phyloP scores from a whole-genome alignment of 2,113 vertebrate species.

The Syrmaticus mikado region DNA sequence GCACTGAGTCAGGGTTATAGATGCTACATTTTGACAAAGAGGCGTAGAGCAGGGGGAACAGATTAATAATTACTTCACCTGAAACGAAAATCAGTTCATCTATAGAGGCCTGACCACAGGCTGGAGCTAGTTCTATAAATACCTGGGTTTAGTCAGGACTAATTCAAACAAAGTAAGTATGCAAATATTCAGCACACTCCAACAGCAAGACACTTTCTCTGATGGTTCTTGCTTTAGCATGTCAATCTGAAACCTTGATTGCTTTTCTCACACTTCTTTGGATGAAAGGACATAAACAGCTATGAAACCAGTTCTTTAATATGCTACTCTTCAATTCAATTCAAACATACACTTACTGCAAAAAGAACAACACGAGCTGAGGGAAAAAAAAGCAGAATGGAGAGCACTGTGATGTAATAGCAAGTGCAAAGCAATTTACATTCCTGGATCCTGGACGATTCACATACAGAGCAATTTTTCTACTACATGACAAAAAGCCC shows the following conservation, averaged over 20 bases:
- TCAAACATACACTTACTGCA: slow-evolving; percentile 63
- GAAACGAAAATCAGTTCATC: slow-evolving; percentile 40
- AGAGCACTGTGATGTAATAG: slow-evolving; percentile 30
- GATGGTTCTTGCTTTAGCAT: slow-evolving; percentile 55
- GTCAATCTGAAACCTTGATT: slow-evolving; percentile 60
- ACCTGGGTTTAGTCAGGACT: slow-evolving; percentile 43
- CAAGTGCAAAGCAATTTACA: slow-evolving; percentile 59
- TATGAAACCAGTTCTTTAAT: slow-evolving; percentile 65
- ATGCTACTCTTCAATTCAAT: slow-evolving; percentile 60
- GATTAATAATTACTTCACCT: slow-evolving; percentile 64
- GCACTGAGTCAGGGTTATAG: slow-evolving; percentile 46
- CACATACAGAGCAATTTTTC: slow-evolving; percentile 27
- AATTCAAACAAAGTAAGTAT: slow-evolving; percentile 56
- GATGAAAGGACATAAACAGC: slow-evolving; percentile 75
- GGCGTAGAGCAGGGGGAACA: neutral
- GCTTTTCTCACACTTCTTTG: slow-evolving; percentile 71
- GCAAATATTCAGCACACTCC: slow-evolving; percentile 49
- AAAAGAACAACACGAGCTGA: slow-evolving; percentile 61
- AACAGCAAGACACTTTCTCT: slow-evolving; percentile 23
- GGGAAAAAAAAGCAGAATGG: neutral
- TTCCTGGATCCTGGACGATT: slow-evolving; percentile 49
- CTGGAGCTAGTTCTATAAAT: slow-evolving; percentile 51
- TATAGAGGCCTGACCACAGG: neutral
- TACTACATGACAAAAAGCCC: slow-evolving; percentile 9
- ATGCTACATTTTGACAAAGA: slow-evolving; percentile 32